A percentile compares a stretch with the other conserved stretches of the same genome.
These are phyloP conservation scores for Neotoma lepida DNA, from an alignment of 2,113 vertebrate species.

Conservation along the genomic window DNA sequence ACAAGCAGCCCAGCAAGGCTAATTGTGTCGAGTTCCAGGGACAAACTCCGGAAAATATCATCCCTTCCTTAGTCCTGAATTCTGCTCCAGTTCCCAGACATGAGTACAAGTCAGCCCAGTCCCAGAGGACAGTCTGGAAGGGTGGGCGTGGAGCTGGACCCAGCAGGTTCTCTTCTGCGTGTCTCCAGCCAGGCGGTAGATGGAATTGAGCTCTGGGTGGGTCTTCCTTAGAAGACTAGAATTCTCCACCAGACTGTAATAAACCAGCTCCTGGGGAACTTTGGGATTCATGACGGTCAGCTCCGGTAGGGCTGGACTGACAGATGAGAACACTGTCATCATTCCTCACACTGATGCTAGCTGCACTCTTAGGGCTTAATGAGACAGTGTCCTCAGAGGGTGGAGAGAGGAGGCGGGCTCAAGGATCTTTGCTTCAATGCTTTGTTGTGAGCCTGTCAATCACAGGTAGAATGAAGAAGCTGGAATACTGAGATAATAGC, in stretches of 20 bases:
- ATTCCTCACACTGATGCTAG: not conserved
- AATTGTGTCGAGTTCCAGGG: not conserved
- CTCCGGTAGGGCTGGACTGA: not conserved
- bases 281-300: not conserved
- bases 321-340: not conserved
- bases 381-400: not conserved
- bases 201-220: not conserved
- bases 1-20: not conserved
- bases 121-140: conserved; percentile 2
- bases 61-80: not conserved
- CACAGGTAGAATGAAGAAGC: not conserved
- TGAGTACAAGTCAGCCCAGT: not conserved
- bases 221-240: not conserved
- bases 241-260: not conserved
- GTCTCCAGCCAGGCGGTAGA: not conserved
- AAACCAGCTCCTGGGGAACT: not conserved
- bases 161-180: not conserved
- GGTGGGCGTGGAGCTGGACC: not conserved
- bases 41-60: conserved; percentile 4
- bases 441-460: not conserved
- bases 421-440: not conserved
- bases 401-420: not conserved
- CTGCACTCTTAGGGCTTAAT: not conserved
- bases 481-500: not conserved
- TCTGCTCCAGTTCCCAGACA: conserved; percentile 15